These are phyloP conservation scores for Ranitomeya variabilis DNA, from an alignment of 2,113 vertebrate genomes.

Conservation along the genomic window DNA sequence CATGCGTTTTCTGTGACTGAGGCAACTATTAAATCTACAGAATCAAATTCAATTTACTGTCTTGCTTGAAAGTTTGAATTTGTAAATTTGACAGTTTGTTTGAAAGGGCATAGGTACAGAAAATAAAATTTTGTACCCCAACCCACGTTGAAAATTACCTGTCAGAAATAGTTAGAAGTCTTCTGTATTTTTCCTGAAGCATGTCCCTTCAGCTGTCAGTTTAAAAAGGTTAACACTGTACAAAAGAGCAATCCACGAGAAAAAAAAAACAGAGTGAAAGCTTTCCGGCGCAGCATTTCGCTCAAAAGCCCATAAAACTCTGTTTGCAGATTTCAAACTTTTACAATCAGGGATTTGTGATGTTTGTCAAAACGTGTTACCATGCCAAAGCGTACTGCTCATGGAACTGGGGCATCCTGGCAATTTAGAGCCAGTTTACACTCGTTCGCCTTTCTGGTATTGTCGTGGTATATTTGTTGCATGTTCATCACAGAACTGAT, in stretches of 20 bases:
- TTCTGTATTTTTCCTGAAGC: constrained; percentile 76
- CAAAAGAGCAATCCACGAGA: constrained; percentile 70
- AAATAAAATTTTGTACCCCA: constrained; percentile 70
- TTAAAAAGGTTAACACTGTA: constrained; percentile 84
- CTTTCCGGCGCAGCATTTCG: constrained; percentile 70
- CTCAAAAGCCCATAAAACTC: constrained; percentile 50
- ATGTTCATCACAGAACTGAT: background rate
- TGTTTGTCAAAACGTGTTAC: constrained; percentile 36
- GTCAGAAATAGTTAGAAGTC: constrained; percentile 84
- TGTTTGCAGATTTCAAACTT: constrained; percentile 40
- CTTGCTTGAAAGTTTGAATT: constrained; percentile 70
- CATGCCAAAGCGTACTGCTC: background rate
- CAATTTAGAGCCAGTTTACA: background rate
- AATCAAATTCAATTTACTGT: constrained; percentile 73
- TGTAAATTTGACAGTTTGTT: constrained; percentile 71
- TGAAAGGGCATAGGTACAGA: constrained; percentile 71
- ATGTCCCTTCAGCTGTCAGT: constrained; percentile 84
- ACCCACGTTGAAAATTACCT: constrained; percentile 80
- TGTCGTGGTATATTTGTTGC: background rate
- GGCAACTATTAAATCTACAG: constrained; percentile 68
- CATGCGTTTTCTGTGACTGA: constrained; percentile 65
- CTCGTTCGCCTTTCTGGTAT: background rate
- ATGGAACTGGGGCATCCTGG: background rate
- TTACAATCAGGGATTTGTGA: constrained; percentile 29
- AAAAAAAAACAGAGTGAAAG: constrained; percentile 68